Evolutionary conservation across 2,888 invertebrate species (phyloP).

Genomic region (Yponomeuta malinellus): DNA sequence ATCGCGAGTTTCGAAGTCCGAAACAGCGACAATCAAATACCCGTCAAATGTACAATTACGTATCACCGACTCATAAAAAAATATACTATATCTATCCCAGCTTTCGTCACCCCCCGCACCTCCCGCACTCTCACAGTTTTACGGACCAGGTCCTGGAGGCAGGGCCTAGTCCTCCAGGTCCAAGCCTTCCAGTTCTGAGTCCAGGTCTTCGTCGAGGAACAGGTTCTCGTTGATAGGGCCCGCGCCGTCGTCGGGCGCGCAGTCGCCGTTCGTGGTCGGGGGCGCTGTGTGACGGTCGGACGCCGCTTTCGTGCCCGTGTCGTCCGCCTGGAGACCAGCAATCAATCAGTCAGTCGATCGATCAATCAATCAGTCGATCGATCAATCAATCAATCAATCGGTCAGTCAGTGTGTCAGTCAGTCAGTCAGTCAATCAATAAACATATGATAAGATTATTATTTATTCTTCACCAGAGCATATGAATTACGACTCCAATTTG

Average conservation of each 20-base stretch:
- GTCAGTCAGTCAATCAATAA: no score
- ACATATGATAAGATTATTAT: no score
- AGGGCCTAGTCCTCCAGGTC: conserved; percentile 78
- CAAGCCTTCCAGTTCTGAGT: conserved; percentile 88
- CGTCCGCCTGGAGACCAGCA: conserved; percentile 76
- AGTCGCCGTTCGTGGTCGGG: conserved; percentile 39
- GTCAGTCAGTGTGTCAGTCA: no score
- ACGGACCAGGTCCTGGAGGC: background rate
- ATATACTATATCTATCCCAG: no score
- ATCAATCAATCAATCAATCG: conserved; percentile 7
- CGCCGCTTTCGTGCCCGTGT: conserved; percentile 81
- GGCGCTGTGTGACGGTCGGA: conserved; percentile 78
- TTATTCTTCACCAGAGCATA: no score
- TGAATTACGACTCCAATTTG: no score
- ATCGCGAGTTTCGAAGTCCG: no score
- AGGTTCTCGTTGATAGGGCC: conserved; percentile 92
- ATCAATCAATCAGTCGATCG: no score
- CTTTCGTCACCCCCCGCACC: no score
- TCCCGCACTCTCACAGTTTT: background rate
- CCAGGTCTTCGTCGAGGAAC: conserved; percentile 91
- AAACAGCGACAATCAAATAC: no score
- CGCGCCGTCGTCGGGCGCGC: conserved; percentile 38
- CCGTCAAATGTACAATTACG: no score
- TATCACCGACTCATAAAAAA: no score
- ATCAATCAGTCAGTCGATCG: background rate